Percentiles rank a stretch among this genome's conserved stretches.
phyloP scores from a whole-genome alignment of 2,797 vertebrate genomes.

The Cetoscarus ocellatus region DNA sequence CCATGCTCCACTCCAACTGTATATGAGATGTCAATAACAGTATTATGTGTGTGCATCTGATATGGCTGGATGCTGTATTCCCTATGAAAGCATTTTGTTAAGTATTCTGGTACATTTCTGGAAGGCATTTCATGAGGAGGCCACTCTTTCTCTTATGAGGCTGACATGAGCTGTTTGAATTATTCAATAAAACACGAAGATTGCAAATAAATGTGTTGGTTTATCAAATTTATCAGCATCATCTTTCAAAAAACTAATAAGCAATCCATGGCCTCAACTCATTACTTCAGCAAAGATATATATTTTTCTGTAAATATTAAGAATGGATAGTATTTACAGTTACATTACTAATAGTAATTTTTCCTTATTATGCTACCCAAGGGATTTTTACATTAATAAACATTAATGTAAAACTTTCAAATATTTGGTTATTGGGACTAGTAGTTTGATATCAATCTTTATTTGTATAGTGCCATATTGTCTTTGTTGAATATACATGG shows the following conservation, averaged over 20 bases:
- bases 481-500: too few species aligned
- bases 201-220: slow-evolving; percentile 44
- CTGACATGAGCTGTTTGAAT: slow-evolving; percentile 72
- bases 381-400: too few species aligned
- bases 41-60: slow-evolving; percentile 79
- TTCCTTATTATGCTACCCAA: too few species aligned
- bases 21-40: slow-evolving; percentile 80
- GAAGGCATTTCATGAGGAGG: slow-evolving; percentile 72
- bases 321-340: too few species aligned
- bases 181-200: slow-evolving; percentile 67
- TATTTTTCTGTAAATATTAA: too few species aligned
- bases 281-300: neutral
- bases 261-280: neutral
- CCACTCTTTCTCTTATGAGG: slow-evolving; percentile 64
- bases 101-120: slow-evolving; percentile 80
- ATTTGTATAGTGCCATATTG: too few species aligned
- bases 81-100: slow-evolving; percentile 75
- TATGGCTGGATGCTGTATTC: slow-evolving; percentile 78
- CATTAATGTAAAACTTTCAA: too few species aligned
- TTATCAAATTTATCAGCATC: slow-evolving; percentile 17
- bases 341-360: too few species aligned
- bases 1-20: slow-evolving; percentile 75
- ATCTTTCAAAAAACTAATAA: neutral
- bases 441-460: too few species aligned
- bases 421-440: too few species aligned